Conservation (phyloP, 2,797 vertebrate species). For the Lepus oiostolus region DNA sequence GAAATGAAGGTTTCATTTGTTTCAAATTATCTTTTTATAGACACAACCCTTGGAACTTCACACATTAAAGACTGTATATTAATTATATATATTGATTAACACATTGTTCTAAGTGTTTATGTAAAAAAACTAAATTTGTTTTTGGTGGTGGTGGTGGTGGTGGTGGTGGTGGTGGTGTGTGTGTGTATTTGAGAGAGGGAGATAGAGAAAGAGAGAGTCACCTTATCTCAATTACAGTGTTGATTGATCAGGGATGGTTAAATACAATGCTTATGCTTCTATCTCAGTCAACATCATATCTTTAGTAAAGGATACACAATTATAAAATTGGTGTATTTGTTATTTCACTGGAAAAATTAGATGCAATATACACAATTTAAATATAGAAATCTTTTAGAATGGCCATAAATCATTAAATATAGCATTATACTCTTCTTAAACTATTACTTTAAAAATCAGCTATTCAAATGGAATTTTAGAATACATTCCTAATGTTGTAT, state of each 20-base stretch:
- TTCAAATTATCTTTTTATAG: slow-evolving; percentile 30
- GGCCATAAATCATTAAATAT: slow-evolving; percentile 13
- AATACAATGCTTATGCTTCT: slow-evolving; percentile 32
- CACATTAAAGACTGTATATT: not conserved
- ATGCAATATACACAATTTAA: slow-evolving; percentile 11
- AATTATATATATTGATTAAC: not conserved
- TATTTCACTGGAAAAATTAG: slow-evolving; percentile 4
- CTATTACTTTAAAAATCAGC: slow-evolving; percentile 40
- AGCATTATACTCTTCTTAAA: slow-evolving; percentile 18
- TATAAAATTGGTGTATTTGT: not conserved
- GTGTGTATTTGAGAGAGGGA: no score
- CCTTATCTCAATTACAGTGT: not conserved
- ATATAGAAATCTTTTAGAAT: slow-evolving; percentile 48
- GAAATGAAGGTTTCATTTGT: slow-evolving; percentile 39
- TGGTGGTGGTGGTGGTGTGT: no score
- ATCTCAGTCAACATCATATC: not conserved
- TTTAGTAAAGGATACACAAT: slow-evolving; percentile 43
- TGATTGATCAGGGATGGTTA: not conserved
- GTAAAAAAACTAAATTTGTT: not conserved
- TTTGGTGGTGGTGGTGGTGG: not conserved
- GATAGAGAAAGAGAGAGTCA: no score
- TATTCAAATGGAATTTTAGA: slow-evolving; percentile 46
- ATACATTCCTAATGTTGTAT: not conserved
- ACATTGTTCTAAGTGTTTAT: slow-evolving; percentile 20
- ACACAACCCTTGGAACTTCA: not conserved